Evolutionary conservation across 2,888 invertebrate genomes (phyloP), one percentile per base, ranked within the genome.

Genomic region (Andrena bucephala): DNA sequence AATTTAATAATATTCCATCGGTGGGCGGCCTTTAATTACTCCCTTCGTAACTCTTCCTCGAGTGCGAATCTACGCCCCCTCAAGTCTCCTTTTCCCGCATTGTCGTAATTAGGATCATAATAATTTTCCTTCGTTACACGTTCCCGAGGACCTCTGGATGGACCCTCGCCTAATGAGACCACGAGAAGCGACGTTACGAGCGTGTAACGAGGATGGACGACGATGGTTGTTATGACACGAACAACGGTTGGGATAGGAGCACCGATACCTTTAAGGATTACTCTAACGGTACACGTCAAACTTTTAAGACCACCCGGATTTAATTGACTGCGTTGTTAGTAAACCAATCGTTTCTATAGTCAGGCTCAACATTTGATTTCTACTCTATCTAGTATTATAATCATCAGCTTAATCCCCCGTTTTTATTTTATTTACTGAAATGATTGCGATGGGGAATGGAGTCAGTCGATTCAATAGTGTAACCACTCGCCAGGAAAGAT

Each of bases 1-100:
- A 77, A 70, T 83, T 84, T 79, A 83, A 83, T 84, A 79, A 83
- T 76, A 57, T 65, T 72, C 70, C 69, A 27, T 10, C 27, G 42
- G 54, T 62, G 62, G 69, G 24, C 48, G 57, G 16, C 29, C 68
- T 81, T 84, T 67, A 59, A 74, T 59, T 29, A 60, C 33, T 69
- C 50, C 66, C 42, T 63, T 72, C 62, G 66, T 85, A 81, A 81
- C 68, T 81, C 69, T 75, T 62, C 8, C 81, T 75, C 69, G 75
- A 84, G 75, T 57, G 68, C 72, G 31, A 42, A 50, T 57, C 20
- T 57, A 57, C 60, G 62, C 20, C 6, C 65, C 13, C 36, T 20
- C 63, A 13, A 50, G 65, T 54, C 8, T 16, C 29, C 24, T 27
- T 27, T 27, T 27, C 57, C 57, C 20, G n/a, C 31, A 7, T 10